Evolutionary conservation across 1,140 invertebrate species (phyloP).

Genomic region (Diabrotica undecimpunctata): DNA sequence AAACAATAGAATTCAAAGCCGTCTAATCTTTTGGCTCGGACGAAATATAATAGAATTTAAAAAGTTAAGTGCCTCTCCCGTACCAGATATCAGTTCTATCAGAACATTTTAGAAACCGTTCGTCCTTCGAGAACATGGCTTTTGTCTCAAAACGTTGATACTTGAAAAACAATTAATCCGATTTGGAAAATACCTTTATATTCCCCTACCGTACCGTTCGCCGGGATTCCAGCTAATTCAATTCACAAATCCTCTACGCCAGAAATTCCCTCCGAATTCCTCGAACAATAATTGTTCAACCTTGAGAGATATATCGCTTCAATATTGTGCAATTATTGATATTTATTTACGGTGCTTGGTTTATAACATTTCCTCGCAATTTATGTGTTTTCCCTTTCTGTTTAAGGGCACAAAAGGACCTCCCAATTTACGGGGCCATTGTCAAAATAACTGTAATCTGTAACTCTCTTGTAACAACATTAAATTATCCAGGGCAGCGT

Average conservation of each 20-base stretch:
- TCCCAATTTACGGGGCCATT: conserved; percentile 15
- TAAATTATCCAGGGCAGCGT: too few species aligned
- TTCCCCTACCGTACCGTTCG: too few species aligned
- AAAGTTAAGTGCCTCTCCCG: too few species aligned
- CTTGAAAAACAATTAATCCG: conserved; percentile 1
- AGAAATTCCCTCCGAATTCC: conserved; percentile 15
- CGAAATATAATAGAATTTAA: too few species aligned
- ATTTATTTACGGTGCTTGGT: conserved; percentile 24
- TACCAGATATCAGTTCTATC: too few species aligned
- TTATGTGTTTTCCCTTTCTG: conserved; percentile 21
- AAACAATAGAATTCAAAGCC: too few species aligned
- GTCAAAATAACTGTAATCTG: conserved; percentile 19
- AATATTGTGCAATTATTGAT: conserved; percentile 27
- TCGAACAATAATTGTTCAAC: conserved; percentile 8
- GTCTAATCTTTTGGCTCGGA: too few species aligned
- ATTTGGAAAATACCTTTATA: neutral
- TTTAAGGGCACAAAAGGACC: conserved; percentile 14
- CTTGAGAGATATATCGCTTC: conserved; percentile 19
- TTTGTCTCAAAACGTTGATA: neutral
- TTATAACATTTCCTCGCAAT: conserved; percentile 17
- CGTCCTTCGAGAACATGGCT: too few species aligned
- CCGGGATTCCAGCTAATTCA: conserved; percentile 9
- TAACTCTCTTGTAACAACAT: neutral
- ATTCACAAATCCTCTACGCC: conserved; percentile 10
- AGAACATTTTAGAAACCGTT: too few species aligned